Conservation (phyloP, 1,140 invertebrate species). For the Copidosoma floridanum region DNA sequence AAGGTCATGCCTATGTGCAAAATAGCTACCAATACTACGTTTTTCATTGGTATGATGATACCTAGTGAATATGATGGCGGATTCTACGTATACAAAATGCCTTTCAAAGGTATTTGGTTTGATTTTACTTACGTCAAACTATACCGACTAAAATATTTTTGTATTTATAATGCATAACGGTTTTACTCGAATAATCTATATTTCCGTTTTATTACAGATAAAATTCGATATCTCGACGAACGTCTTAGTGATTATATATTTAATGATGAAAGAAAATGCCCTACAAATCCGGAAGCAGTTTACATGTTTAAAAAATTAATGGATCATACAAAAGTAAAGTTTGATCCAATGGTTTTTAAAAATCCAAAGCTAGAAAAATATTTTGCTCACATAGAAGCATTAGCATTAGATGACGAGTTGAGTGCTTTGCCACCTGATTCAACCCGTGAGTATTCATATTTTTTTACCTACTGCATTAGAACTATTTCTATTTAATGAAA, state of each 20-base stretch:
- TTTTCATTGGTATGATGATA: slow-evolving; percentile 15
- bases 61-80: slow-evolving; percentile 13
- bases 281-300: neutral
- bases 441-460: neutral
- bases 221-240: neutral
- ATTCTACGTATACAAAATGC: slow-evolving; percentile 18
- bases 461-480: neutral
- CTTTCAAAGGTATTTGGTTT: slow-evolving; percentile 4
- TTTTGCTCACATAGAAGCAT: slow-evolving; percentile 24
- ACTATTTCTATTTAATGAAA: neutral
- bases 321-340: neutral
- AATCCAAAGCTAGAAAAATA: slow-evolving; percentile 20
- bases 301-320: slow-evolving; percentile 7
- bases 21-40: slow-evolving; percentile 2
- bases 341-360: neutral
- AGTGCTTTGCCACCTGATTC: neutral
- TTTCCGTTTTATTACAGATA: neutral
- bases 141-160: neutral
- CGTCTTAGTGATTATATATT: neutral
- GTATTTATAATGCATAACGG: neutral
- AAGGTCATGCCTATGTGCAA: slow-evolving; percentile 21
- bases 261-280: slow-evolving; percentile 5
- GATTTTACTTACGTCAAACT: neutral
- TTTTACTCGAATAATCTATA: neutral
- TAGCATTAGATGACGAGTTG: slow-evolving; percentile 13